Evolutionary conservation across 2,113 vertebrate species (phyloP), one percentile per base, ranked within the genome.

Genomic region (Rhynchomys soricoides): DNA sequence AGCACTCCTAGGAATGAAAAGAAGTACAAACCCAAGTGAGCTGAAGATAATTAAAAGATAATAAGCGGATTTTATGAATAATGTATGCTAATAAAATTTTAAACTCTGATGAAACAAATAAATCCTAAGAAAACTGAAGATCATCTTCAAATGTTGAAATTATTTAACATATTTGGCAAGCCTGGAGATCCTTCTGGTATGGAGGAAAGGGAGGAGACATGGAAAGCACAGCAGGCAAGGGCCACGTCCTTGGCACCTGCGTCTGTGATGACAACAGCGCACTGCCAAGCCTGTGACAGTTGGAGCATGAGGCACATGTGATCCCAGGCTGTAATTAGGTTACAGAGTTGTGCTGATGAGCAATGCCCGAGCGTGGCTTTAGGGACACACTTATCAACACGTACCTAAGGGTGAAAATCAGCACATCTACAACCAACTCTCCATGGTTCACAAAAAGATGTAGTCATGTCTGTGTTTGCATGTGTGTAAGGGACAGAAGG

Each of bases 91-190:
- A 85, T 73, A 79, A 92, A 59, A 89, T 90, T 90, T 97, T 50
- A 73, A 96, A 95, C 86, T 86, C 15, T 83, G 74, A 57, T 91
- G 45, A 94, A 92, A 92, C 81, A 77, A 92, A 92, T 89, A 86
- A 68, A 70, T 79, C 43, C 48, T 59, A 70, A 70, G 57, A 78
- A 86, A 70, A 55, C 22, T 57, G 17, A 89, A 29, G 86, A n/a
- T 89, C 43, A 26, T 31, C 66, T 50, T 95, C 26, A 91, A 92
- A 68, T 87, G 73, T 93, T 82, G 82, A 7, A 66, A 82, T 77
- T 92, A 86, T 92, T 26, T 83, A 88, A 88, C 31, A 24, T 75
- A 55, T 74, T 57, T 95, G 92, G 37, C 10, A 86, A n/a, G 12
- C 9, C 79, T 94, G 31, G 24, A 26, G 75, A 81, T 89, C 59